These are phyloP conservation scores for Coregonus ussuriensis DNA, from an alignment of 2,797 vertebrate species.

Conservation along the genomic window DNA sequence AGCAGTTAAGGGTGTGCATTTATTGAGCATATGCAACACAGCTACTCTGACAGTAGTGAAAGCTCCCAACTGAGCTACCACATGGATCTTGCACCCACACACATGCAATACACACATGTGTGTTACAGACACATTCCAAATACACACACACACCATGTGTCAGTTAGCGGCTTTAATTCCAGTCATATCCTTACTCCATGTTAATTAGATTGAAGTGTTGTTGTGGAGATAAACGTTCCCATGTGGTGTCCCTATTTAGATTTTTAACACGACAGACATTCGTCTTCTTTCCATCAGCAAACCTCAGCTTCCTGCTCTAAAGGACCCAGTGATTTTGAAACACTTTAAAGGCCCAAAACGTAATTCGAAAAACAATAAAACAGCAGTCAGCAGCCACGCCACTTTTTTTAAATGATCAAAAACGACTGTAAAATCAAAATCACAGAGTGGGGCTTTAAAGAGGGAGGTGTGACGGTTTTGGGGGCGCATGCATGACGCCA, in stretches of 20 bases:
- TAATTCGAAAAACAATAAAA: not conserved
- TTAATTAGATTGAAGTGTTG: constrained; percentile 81
- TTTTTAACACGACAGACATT: constrained; percentile 56
- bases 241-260: constrained; percentile 72
- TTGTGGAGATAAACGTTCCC: constrained; percentile 75
- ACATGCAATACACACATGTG: not conserved
- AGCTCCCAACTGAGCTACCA: constrained; percentile 46
- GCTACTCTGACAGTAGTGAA: constrained; percentile 42
- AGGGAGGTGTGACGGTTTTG: constrained; percentile 20
- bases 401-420: not conserved
- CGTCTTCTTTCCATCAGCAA: constrained; percentile 50
- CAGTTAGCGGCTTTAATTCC: constrained; percentile 59
- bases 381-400: not conserved
- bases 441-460: constrained; percentile 9
- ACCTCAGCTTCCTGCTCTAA: constrained; percentile 63
- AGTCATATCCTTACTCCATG: constrained; percentile 63
- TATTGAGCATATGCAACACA: constrained; percentile 35
- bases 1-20: constrained; percentile 17
- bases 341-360: constrained; percentile 32
- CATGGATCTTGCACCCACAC: constrained; percentile 6
- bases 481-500: constrained; percentile 51
- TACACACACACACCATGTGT: constrained; percentile 5
- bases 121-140: not conserved
- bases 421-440: not conserved
- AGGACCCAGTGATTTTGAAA: constrained; percentile 44